Evolutionary conservation across 2,797 vertebrate genomes (phyloP).

Genomic region (Macropus fuliginosus): DNA sequence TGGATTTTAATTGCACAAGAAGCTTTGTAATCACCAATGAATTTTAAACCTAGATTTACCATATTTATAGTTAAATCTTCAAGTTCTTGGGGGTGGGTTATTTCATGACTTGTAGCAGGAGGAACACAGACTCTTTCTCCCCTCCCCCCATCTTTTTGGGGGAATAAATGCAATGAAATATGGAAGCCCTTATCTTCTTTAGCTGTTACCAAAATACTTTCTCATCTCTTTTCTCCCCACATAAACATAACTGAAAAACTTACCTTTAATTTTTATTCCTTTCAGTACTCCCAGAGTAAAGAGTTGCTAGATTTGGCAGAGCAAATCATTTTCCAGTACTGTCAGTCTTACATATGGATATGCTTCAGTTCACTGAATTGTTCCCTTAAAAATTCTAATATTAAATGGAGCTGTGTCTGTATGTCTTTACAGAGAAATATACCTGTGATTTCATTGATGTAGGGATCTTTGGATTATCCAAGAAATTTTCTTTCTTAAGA

Average conservation of each 20-base stretch:
- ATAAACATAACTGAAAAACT: constrained; percentile 1
- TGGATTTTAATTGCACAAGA: not conserved
- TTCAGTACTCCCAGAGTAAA: constrained; percentile 1
- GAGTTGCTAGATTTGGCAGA: not conserved
- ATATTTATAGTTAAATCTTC: not conserved
- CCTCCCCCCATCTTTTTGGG: constrained; percentile 12
- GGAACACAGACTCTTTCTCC: constrained; percentile 52
- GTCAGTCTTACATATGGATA: not conserved
- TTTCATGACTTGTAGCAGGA: constrained; percentile 54
- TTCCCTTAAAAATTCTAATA: not conserved
- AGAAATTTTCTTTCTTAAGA: not conserved
- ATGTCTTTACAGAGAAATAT: not conserved
- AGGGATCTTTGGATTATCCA: not conserved
- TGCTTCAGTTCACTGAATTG: not conserved
- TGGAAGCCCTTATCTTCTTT: not conserved
- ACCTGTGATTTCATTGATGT: not conserved
- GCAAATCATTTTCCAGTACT: not conserved
- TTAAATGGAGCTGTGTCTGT: not conserved
- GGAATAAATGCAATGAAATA: constrained; percentile 63
- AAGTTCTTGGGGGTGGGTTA: constrained; percentile 59
- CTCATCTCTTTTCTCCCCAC: constrained; percentile 7
- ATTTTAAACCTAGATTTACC: constrained; percentile 18
- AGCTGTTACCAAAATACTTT: constrained; percentile 13
- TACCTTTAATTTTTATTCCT: accelerated
- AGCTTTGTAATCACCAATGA: not conserved